Evolutionary conservation across 2,888 invertebrate genomes (phyloP), one percentile per base, ranked within the genome.

Genomic region (Hydrotaea cyrtoneurina): DNA sequence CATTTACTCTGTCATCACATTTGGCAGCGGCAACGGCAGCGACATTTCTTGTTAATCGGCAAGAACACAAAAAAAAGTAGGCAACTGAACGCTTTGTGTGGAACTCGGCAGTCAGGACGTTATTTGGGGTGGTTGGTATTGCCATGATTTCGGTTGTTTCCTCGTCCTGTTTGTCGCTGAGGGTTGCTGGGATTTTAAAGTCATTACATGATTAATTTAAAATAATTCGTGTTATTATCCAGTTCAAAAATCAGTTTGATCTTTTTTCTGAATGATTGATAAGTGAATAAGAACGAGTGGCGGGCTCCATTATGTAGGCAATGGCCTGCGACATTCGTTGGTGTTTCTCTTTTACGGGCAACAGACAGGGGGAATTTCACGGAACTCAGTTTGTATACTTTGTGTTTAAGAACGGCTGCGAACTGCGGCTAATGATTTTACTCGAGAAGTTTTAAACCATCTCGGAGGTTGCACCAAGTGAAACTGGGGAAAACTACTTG

Each of bases 131-230:
- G 31, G 31, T 7, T n/a, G 17, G 43, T 36, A 74, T 62, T 73
- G 39, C 31, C 7, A 2, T 31, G 31, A 7, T 59, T 2, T 69
- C 55, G 59, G 15, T 72, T 8, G 46, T 69, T 13, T 2, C 21
- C 13, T 23, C 46, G 11, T 21, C 10, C 17, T 77, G 75, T 19
- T 31, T 43, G 15, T 46, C 46, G 46, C 43, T 43, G 15, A n/a
- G 1, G 50, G 31, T 46, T 36, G 11, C 23, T 11, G 57, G 64
- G 36, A 79, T 75, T 82, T 69, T 74, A 21, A 69, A 78, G 62
- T 73, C 43, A 36, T 77, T 77, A 76, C 55, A 79, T 72, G 76
- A 73, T 77, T 80, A 77, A 77, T 59, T 74, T 74, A 78, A 69
- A 73, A 59, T 19, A 75, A 72, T 46, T 46, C 39, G 15, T 59